Conservation (phyloP, 2,113 vertebrate species). For the Tachycineta bicolor region DNA sequence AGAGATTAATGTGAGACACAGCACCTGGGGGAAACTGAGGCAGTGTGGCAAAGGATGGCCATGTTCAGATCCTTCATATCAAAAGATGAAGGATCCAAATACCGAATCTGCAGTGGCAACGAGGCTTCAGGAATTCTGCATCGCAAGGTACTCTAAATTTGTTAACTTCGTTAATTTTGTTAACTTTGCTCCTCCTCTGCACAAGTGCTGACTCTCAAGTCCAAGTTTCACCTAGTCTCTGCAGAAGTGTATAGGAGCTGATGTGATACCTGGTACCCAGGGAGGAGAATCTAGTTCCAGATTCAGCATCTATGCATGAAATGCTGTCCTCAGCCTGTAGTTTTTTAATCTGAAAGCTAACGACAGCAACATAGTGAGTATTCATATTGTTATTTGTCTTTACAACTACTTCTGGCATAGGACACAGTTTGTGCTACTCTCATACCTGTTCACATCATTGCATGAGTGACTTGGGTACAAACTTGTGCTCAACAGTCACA, state of each 20-base stretch:
- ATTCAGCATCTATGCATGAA: background rate
- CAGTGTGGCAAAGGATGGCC: background rate
- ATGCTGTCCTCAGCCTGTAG: background rate
- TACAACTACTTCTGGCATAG: background rate
- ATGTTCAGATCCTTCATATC: background rate
- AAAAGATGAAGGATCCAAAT: background rate
- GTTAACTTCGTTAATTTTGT: too few species aligned
- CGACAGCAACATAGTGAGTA: background rate
- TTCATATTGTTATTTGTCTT: fast-evolving
- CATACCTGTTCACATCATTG: background rate
- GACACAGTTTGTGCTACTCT: background rate
- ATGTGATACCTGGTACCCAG: background rate
- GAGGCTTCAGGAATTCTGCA: background rate
- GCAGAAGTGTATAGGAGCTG: background rate
- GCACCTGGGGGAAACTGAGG: background rate
- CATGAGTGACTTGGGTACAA: background rate
- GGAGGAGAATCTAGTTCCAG: background rate
- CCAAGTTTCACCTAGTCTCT: background rate
- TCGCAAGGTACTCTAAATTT: background rate
- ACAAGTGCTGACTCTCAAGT: background rate
- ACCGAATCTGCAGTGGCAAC: background rate
- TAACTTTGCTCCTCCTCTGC: background rate
- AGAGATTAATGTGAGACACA: fast-evolving
- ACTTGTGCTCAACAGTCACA: background rate
- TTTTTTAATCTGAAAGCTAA: background rate